These are phyloP conservation scores for Melanotaenia trifasciata DNA, from an alignment of 2,797 vertebrate genomes.

Conservation along the genomic window DNA sequence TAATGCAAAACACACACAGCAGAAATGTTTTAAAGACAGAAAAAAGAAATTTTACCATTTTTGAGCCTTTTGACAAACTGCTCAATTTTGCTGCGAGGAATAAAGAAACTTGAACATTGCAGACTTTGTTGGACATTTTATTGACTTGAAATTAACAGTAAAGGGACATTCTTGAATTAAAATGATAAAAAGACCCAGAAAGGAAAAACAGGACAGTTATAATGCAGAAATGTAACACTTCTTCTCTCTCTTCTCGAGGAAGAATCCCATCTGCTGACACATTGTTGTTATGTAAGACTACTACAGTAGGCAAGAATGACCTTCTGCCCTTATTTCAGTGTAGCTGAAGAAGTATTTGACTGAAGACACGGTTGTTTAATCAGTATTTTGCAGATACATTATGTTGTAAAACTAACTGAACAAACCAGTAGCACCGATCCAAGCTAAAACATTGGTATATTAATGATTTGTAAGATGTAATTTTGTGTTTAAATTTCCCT, in stretches of 20 bases:
- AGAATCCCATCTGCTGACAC: background rate
- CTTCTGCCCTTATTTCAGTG: background rate
- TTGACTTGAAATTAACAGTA: background rate
- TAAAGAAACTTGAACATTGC: background rate
- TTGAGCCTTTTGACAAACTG: background rate
- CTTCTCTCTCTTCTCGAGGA: background rate
- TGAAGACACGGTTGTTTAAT: background rate
- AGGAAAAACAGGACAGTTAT: background rate
- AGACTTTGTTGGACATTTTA: background rate
- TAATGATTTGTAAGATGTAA: background rate
- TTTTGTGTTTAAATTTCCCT: background rate
- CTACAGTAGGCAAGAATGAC: background rate
- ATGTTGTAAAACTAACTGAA: too few species aligned
- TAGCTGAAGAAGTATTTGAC: background rate
- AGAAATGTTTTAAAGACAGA: background rate
- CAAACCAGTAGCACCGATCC: background rate
- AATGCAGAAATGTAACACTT: background rate
- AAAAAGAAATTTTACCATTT: background rate
- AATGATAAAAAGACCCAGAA: background rate
- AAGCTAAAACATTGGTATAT: background rate
- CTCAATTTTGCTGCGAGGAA: background rate
- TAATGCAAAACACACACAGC: background rate
- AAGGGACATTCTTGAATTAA: background rate
- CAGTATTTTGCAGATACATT: background rate
- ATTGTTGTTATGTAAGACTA: background rate